A percentile compares a stretch with the other conserved stretches of the same genome.
phyloP scores from a whole-genome alignment of 2,797 vertebrate species.

The Gallinago solitaria region DNA sequence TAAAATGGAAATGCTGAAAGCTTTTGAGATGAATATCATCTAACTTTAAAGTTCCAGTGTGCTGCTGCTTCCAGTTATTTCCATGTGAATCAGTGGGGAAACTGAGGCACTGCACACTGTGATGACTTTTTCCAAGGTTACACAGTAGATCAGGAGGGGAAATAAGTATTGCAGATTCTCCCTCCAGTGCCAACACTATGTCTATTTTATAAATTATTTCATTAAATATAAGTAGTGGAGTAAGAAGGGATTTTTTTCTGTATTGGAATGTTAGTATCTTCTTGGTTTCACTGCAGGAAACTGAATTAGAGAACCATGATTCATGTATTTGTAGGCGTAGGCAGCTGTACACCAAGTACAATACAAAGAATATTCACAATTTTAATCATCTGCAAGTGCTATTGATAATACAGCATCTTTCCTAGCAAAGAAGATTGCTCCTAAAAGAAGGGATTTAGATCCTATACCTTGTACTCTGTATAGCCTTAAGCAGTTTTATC shows the following conservation, averaged over 20 bases:
- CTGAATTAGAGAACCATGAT: background rate
- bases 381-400: background rate
- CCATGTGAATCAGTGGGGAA: background rate
- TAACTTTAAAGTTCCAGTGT: background rate
- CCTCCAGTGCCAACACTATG: background rate
- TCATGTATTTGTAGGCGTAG: constrained; percentile 21
- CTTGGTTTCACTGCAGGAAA: background rate
- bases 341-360: constrained; percentile 22
- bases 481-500: background rate
- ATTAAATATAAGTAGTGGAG: background rate
- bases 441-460: background rate
- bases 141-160: background rate
- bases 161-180: background rate
- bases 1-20: constrained; percentile 22
- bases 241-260: background rate
- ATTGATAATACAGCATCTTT: background rate
- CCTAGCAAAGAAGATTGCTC: background rate
- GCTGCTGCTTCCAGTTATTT: background rate
- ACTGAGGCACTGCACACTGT: background rate
- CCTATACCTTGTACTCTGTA: background rate
- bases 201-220: background rate
- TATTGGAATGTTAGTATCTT: background rate
- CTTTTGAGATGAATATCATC: background rate
- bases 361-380: background rate
- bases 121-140: background rate